Evolutionary conservation across 2,888 invertebrate genomes (phyloP).

Genomic region (Eubasilissa splendida): DNA sequence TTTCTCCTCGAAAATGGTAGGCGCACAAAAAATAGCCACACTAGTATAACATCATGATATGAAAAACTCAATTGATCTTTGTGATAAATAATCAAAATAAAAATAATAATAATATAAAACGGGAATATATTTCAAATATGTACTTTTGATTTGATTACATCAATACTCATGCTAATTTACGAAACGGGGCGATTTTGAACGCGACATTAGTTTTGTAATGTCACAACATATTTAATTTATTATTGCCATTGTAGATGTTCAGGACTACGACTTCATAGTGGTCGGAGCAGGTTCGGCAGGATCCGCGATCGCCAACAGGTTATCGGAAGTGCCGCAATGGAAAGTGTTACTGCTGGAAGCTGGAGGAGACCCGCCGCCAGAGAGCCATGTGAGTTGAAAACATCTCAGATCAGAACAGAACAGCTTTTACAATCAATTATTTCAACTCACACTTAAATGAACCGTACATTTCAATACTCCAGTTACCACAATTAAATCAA

Average conservation of each 20-base stretch:
- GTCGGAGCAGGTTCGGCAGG: conserved; percentile 90
- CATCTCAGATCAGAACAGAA: too few species aligned
- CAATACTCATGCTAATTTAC: too few species aligned
- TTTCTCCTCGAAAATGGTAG: conserved; percentile 61
- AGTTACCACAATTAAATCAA: too few species aligned
- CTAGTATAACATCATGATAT: too few species aligned
- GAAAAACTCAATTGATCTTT: neutral
- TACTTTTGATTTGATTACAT: too few species aligned
- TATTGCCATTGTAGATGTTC: conserved; percentile 49
- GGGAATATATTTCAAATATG: too few species aligned
- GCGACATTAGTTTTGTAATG: too few species aligned
- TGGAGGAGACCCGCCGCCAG: conserved; percentile 65
- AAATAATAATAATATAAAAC: too few species aligned
- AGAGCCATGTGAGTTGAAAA: conserved; percentile 34
- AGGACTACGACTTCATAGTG: conserved; percentile 82
- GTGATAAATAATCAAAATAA: neutral
- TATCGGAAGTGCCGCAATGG: conserved; percentile 83
- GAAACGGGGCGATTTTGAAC: too few species aligned
- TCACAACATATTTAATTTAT: too few species aligned
- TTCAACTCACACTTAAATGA: neutral
- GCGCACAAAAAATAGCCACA: too few species aligned
- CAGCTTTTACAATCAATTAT: neutral
- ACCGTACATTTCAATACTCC: neutral
- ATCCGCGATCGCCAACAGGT: conserved; percentile 82
- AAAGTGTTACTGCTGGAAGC: conserved; percentile 84